Percentiles rank a stretch among this genome's conserved stretches.
These are phyloP conservation scores for Mionectes macconnelli DNA, from an alignment of 2,113 vertebrate genomes.

Conservation along the genomic window DNA sequence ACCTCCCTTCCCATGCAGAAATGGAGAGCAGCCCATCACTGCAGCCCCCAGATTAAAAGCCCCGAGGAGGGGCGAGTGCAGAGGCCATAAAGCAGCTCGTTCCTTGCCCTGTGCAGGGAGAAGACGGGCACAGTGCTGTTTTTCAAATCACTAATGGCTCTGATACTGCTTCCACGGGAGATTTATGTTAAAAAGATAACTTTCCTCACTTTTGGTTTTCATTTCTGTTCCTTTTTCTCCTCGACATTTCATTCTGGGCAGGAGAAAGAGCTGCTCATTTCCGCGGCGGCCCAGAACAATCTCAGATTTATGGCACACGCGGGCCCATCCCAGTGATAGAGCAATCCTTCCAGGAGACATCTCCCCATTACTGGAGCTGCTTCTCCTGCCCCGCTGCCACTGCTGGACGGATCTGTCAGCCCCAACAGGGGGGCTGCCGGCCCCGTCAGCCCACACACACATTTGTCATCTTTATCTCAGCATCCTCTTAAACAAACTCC, in stretches of 20 bases:
- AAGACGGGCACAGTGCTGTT: background rate
- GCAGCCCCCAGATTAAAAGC: background rate
- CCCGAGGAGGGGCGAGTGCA: background rate
- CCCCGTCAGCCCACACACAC: background rate
- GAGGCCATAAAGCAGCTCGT: background rate
- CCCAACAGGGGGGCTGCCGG: conserved; percentile 33
- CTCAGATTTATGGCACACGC: conserved; percentile 76
- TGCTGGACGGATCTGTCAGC: conserved; percentile 71
- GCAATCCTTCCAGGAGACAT: conserved; percentile 82
- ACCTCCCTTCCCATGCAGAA: background rate
- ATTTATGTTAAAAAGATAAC: conserved; percentile 71
- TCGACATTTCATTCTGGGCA: conserved; percentile 68
- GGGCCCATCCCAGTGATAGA: conserved; percentile 73
- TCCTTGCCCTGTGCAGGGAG: background rate
- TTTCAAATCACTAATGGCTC: background rate
- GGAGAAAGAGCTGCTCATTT: conserved; percentile 69
- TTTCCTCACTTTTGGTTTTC: conserved; percentile 64
- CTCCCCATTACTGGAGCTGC: conserved; percentile 78
- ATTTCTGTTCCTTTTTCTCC: conserved; percentile 55
- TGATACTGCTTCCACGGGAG: conserved; percentile 19
- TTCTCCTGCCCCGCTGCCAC: conserved; percentile 67
- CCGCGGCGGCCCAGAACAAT: conserved; percentile 66
- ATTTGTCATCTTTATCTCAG: conserved; percentile 66
- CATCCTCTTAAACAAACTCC: conserved; percentile 34
- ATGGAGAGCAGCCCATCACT: background rate